Evolutionary conservation across 2,888 invertebrate genomes (phyloP).

Genomic region (Drosophila recens): DNA sequence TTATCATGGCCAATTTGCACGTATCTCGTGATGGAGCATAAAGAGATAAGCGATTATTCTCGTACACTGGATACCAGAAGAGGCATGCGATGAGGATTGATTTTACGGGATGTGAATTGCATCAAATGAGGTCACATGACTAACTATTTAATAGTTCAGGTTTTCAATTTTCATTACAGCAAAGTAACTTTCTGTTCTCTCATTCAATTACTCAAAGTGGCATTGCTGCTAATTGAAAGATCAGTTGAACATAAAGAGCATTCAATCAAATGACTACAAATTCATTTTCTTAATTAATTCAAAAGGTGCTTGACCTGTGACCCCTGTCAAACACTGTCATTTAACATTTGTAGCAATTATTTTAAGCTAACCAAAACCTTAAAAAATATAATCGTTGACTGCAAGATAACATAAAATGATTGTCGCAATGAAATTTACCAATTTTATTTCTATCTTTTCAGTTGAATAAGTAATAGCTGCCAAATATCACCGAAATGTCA

Average conservation of each 20-base stretch:
- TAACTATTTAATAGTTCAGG: not conserved
- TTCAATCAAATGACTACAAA: not conserved
- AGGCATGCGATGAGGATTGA: conserved; percentile 6
- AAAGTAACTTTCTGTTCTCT: not conserved
- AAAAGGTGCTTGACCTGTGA: not conserved
- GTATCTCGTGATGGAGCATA: conserved; percentile 25
- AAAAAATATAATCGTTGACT: not conserved
- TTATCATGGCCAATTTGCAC: conserved; percentile 45
- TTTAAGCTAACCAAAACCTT: not conserved
- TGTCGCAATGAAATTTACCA: conserved; percentile 1
- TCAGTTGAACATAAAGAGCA: not conserved
- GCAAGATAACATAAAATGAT: not conserved
- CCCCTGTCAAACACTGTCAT: not conserved
- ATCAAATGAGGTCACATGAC: not conserved
- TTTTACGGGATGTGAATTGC: conserved; percentile 16
- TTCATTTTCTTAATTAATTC: not conserved
- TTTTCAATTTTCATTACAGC: not conserved
- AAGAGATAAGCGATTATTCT: conserved; percentile 37
- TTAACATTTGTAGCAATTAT: not conserved
- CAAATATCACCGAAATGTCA: conserved; percentile 23
- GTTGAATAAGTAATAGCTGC: conserved; percentile 8
- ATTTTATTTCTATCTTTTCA: not conserved
- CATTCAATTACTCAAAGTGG: not conserved
- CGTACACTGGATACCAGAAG: conserved; percentile 11
- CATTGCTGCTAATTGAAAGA: not conserved